Conservation (phyloP, 2,797 vertebrate genomes). For the Gadopsis bispinosus region DNA sequence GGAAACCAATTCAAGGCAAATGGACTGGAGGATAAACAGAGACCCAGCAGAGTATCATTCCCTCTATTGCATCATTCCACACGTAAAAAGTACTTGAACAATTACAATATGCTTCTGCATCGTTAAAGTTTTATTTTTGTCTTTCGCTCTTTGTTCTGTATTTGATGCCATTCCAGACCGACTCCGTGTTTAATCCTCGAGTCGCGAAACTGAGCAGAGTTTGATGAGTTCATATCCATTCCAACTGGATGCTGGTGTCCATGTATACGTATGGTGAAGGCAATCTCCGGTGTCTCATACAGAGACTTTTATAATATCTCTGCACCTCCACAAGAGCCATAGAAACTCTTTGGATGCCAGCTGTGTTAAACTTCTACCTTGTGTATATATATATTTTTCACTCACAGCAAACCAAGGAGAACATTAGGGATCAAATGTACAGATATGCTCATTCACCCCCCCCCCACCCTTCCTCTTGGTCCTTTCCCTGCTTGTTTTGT, state of each 20-base stretch:
- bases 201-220: neutral
- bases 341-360: constrained; percentile 6
- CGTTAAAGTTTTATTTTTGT: constrained; percentile 6
- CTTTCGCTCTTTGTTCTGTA: neutral
- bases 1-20: neutral
- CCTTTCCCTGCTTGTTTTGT: constrained; percentile 73
- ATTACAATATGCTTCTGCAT: constrained; percentile 9
- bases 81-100: constrained; percentile 24
- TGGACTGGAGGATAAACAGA: neutral
- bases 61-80: constrained; percentile 44
- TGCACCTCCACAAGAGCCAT: constrained; percentile 21
- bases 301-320: constrained; percentile 31
- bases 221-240: constrained; percentile 12
- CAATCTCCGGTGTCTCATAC: neutral
- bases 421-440: constrained; percentile 65
- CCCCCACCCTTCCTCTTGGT: constrained; percentile 57
- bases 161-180: constrained; percentile 20
- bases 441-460: constrained; percentile 45
- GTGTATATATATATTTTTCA: constrained; percentile 75
- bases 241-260: constrained; percentile 30
- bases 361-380: constrained; percentile 62
- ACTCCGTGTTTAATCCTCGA: neutral
- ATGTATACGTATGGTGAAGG: constrained; percentile 5
- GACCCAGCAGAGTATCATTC: constrained; percentile 18
- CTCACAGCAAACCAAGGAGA: constrained; percentile 59